Percentiles rank a stretch among this genome's conserved stretches.
Conservation (phyloP, 2,888 invertebrate genomes). For the Salticus scenicus region DNA sequence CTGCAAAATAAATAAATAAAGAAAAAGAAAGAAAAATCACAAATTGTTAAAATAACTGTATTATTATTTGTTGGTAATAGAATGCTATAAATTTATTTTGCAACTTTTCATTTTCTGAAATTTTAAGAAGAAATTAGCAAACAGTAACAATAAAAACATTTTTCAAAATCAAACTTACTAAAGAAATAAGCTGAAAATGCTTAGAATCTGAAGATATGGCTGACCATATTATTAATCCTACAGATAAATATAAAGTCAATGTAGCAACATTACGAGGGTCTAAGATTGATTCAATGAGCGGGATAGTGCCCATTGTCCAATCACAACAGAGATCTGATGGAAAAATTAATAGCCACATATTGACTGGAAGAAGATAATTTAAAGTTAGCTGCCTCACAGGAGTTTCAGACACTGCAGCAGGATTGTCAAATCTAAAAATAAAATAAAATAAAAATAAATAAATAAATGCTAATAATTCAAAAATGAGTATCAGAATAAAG, state of each 20-base stretch:
- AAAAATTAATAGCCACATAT: conserved; percentile 90
- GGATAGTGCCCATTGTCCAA: conserved; percentile 98
- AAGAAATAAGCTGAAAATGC: conserved; percentile 82
- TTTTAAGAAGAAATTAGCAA: no score
- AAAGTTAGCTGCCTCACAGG: conserved; percentile 92
- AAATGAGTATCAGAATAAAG: no score
- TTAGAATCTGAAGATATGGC: conserved; percentile 76
- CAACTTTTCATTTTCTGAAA: no score
- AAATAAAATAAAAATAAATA: neutral
- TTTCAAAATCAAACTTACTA: no score
- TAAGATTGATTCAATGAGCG: conserved; percentile 85
- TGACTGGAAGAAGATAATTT: conserved; percentile 92
- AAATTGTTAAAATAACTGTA: no score
- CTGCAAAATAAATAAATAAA: no score
- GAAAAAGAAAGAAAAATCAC: no score
- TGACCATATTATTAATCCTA: conserved; percentile 73
- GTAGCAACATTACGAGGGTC: conserved; percentile 90
- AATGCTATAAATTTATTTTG: no score
- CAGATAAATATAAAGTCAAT: conserved; percentile 80
- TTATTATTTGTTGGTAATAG: no score
- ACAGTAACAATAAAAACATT: no score
- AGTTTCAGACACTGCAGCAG: conserved; percentile 90
- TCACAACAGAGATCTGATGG: conserved; percentile 96
- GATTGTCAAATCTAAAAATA: conserved; percentile 90
- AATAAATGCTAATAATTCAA: no score